Conservation (phyloP, 1,140 invertebrate genomes). For the Panulirus ornatus region DNA sequence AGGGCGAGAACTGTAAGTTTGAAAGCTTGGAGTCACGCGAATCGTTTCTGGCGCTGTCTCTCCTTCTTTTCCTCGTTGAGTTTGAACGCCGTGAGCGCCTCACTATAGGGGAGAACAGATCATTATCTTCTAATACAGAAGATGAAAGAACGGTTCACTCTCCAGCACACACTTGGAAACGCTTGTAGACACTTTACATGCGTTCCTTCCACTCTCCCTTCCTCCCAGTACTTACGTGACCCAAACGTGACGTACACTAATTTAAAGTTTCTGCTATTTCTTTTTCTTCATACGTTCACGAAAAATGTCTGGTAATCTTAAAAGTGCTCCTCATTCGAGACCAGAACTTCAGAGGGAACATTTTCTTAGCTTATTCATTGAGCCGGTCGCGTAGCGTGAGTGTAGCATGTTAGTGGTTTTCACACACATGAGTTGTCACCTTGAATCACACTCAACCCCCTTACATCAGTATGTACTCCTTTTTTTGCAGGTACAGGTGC, state of each 20-base stretch:
- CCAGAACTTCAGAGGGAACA: not conserved
- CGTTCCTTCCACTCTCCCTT: too few species aligned
- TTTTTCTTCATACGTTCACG: not conserved
- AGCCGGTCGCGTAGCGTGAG: not conserved
- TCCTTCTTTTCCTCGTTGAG: not conserved
- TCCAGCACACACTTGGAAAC: not conserved
- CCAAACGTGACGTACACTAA: not conserved
- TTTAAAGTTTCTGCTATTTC: not conserved
- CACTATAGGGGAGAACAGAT: not conserved
- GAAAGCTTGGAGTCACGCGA: conserved; percentile 49
- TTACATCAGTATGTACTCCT: too few species aligned
- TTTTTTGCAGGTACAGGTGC: too few species aligned
- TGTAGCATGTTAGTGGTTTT: not conserved
- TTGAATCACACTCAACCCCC: too few species aligned
- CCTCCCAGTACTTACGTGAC: too few species aligned
- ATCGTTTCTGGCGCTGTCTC: conserved; percentile 28
- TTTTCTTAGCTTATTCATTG: not conserved
- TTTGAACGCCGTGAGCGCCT: not conserved
- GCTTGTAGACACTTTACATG: not conserved
- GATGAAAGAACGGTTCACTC: not conserved
- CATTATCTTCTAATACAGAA: conserved; percentile 4
- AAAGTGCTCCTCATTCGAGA: not conserved
- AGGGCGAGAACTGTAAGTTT: conserved; percentile 56
- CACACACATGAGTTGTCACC: not conserved
- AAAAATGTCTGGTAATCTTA: not conserved